Evolutionary conservation across 2,113 vertebrate species (phyloP).

Genomic region (Crotalus horridus): DNA sequence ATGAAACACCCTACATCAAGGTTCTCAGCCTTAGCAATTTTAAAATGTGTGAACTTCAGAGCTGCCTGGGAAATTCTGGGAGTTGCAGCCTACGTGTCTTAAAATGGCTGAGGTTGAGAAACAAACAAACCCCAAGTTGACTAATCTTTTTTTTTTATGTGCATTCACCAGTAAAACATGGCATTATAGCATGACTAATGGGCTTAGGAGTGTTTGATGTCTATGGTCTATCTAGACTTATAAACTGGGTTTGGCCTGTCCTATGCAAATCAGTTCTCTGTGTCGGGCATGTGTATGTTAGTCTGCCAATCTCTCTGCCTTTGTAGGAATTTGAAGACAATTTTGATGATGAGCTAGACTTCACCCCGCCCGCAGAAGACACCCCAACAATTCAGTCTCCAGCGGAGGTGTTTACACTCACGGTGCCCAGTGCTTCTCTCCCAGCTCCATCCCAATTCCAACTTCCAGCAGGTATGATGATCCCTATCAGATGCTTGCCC

Average conservation of each 20-base stretch:
- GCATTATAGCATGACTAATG: no score
- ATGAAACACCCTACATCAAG: not conserved
- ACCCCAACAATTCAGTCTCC: conserved; percentile 93
- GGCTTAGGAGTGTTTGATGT: not conserved
- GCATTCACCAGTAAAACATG: not conserved
- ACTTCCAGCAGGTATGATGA: conserved; percentile 77
- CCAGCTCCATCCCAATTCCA: conserved; percentile 87
- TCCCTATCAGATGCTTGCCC: fast-evolving
- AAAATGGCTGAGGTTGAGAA: not conserved
- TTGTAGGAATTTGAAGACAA: conserved; percentile 97
- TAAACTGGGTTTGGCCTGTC: not conserved
- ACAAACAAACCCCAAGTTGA: not conserved
- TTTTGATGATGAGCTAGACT: conserved; percentile 97
- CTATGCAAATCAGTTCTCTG: not conserved
- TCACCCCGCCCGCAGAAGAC: conserved; percentile 96
- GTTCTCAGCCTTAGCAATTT: not conserved
- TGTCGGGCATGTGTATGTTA: not conserved
- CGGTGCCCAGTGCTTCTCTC: conserved; percentile 84
- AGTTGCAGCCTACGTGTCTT: not conserved
- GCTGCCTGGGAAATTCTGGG: not conserved
- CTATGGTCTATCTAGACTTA: not conserved
- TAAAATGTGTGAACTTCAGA: not conserved
- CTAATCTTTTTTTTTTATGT: not conserved
- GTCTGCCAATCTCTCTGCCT: conserved; percentile 7
- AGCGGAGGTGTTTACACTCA: conserved; percentile 93